Conservation (phyloP, 1,140 invertebrate genomes). For the Drosophila littoralis region DNA sequence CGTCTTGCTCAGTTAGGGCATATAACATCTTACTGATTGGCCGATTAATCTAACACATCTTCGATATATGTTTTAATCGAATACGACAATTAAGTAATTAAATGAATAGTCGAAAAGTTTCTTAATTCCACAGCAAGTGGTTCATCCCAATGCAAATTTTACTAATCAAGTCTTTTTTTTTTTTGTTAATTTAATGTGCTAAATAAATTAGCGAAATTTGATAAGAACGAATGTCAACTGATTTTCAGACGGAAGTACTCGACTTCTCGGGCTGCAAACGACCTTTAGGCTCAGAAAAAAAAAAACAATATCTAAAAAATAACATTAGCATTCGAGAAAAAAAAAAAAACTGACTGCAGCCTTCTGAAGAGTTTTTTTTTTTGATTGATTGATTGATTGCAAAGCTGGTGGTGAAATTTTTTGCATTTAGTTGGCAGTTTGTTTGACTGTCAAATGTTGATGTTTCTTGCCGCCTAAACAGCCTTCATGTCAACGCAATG, state of each 20-base stretch:
- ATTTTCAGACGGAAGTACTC: slow-evolving; percentile 41
- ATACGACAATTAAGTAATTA: slow-evolving; percentile 2
- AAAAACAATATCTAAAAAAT: background rate
- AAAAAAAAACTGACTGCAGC: slow-evolving; percentile 12
- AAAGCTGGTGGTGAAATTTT: slow-evolving; percentile 41
- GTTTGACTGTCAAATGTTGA: slow-evolving; percentile 20
- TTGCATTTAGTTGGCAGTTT: slow-evolving; percentile 53
- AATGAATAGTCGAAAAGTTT: slow-evolving; percentile 8
- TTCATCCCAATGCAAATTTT: background rate
- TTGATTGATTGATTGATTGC: slow-evolving; percentile 67
- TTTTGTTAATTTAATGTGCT: slow-evolving; percentile 17
- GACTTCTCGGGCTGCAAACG: slow-evolving; percentile 5
- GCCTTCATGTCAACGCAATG: slow-evolving; percentile 18
- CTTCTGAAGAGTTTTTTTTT: slow-evolving; percentile 23
- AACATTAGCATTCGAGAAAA: slow-evolving; percentile 10
- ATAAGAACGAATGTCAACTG: slow-evolving; percentile 24
- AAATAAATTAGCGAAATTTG: slow-evolving; percentile 28
- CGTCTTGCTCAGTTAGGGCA: background rate
- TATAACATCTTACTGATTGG: slow-evolving; percentile 1
- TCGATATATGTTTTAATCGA: slow-evolving; percentile 6
- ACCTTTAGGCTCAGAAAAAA: slow-evolving; percentile 29
- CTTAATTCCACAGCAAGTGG: slow-evolving; percentile 37
- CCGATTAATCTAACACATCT: slow-evolving; percentile 21
- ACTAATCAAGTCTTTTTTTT: slow-evolving; percentile 6
- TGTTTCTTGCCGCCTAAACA: slow-evolving; percentile 30